Conservation (phyloP, 2,797 vertebrate species). For the Coracias cyanogaster region DNA sequence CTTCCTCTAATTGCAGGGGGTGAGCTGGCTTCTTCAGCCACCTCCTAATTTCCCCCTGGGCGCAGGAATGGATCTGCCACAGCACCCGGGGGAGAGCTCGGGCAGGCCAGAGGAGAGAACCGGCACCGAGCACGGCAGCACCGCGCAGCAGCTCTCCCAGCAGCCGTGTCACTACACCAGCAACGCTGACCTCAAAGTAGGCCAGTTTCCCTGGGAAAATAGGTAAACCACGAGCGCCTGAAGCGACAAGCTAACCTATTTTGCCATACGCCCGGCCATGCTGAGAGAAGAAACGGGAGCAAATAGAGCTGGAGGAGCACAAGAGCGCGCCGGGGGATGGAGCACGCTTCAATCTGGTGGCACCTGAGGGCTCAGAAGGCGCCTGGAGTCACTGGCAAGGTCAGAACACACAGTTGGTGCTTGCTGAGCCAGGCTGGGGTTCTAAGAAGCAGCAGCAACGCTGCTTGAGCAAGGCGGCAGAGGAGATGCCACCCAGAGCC, state of each 20-base stretch:
- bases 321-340: rapidly evolving
- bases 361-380: not conserved
- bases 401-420: not conserved
- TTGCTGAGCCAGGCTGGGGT: not conserved
- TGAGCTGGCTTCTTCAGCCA: not conserved
- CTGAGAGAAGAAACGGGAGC: not conserved
- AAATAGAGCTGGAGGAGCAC: not conserved
- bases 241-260: conserved; percentile 69
- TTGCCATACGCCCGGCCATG: conserved; percentile 3
- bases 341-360: not conserved
- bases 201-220: conserved; percentile 71
- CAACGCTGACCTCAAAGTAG: conserved; percentile 72
- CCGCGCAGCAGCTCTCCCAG: rapidly evolving
- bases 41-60: not conserved
- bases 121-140: rapidly evolving
- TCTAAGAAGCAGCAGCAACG: not conserved
- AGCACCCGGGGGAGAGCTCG: not conserved
- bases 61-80: not conserved
- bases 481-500: rapidly evolving
- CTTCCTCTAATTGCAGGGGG: not conserved
- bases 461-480: rapidly evolving
- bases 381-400: not conserved
- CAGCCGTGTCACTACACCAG: not conserved
- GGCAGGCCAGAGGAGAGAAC: not conserved
- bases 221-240: conserved; percentile 39